Evolutionary conservation across 2,888 invertebrate genomes (phyloP).

Genomic region (Drosophila testacea): DNA sequence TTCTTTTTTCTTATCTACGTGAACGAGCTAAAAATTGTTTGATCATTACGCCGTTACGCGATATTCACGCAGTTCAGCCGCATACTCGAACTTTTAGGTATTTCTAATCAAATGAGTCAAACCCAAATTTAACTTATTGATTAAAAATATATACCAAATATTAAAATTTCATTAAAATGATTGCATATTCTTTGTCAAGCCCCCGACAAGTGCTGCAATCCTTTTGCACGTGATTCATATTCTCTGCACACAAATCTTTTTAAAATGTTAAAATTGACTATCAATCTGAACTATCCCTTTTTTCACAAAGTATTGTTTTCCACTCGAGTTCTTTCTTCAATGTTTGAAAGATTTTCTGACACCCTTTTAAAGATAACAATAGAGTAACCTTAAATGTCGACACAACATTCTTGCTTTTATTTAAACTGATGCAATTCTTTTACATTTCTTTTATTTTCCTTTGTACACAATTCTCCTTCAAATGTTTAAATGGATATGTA

Average conservation of each 20-base stretch:
- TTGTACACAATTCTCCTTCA: no score
- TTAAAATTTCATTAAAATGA: neutral
- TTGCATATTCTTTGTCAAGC: neutral
- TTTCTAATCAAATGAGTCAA: conserved; percentile 37
- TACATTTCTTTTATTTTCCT: no score
- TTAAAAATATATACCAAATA: conserved; percentile 17
- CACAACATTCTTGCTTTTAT: no score
- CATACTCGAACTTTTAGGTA: conserved; percentile 3
- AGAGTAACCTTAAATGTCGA: no score
- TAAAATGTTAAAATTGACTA: neutral
- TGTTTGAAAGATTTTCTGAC: no score
- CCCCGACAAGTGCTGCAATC: neutral
- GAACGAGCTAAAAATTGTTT: neutral
- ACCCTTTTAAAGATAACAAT: no score
- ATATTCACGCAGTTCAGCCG: conserved; percentile 5
- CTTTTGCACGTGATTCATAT: conserved; percentile 7
- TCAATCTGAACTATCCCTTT: neutral
- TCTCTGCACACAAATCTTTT: neutral
- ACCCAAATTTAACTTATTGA: conserved; percentile 1
- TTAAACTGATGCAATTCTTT: no score
- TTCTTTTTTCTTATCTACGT: conserved; percentile 25
- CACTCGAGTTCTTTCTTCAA: neutral
- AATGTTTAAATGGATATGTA: no score
- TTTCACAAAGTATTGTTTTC: neutral
- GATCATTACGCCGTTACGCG: conserved; percentile 5